Evolutionary conservation across 2,113 vertebrate genomes (phyloP), one percentile per base, ranked within the genome.

Genomic region (Candoia aspera): DNA sequence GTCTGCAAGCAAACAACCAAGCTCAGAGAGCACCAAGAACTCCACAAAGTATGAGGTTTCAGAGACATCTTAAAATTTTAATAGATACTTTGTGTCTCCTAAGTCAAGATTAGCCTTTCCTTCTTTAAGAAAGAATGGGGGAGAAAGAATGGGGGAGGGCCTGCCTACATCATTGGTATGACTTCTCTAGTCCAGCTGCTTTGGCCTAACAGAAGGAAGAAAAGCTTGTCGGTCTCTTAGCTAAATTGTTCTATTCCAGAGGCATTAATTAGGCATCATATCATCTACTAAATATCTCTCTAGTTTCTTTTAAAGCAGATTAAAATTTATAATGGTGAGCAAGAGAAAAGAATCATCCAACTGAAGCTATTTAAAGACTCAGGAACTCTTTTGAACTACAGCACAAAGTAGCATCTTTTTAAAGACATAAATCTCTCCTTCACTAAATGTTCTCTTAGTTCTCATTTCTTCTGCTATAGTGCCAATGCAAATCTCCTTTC

Each of bases 361-460:
- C 21, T 6, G 86, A 92, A 91, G 37, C 17, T 90, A 15, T 90
- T 92, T 60, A 91, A 86, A 6, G 55, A n/a, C 55, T 88, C 86
- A n/a, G 85, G 26, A 90, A 91, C 64, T 33, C 1, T 37, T 89
- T 91, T 73, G 33, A 94, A 83, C 59, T 93, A 49, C 2, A 95
- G 24, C 3, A 53, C 0, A 83, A 11, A 90, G 90, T 86, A 86
- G 5, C 2, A 0, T 0, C 0, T 24, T 68, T 68, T 90, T 92
- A 90, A 64, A 23, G 8, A 46, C 0, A 33, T 95, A 92, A 12
- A 89, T 91, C 8, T 60, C 29, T 90, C 10, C 59, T 84, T 84
- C 89, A 94, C 53, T 55, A 90, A 88, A 92, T 79, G 46, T 29
- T 94, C 94, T 46, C 92, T 84, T 89, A 93, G 24, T 13, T 93